A percentile compares a stretch with the other conserved stretches of the same genome.
Conservation (phyloP, 1,140 invertebrate genomes). For the Zaprionus davidi region DNA sequence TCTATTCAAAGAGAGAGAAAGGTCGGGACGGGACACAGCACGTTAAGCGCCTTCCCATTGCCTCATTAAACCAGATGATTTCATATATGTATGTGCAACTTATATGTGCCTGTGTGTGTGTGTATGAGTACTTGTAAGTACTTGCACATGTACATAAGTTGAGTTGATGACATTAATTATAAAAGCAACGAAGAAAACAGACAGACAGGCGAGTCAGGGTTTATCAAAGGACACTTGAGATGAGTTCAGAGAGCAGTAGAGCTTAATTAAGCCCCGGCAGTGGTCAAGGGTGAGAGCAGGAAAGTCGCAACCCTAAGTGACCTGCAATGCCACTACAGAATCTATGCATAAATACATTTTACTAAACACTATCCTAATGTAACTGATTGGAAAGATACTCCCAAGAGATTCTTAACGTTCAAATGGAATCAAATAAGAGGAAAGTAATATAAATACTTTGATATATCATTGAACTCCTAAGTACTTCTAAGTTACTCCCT, state of each 20-base stretch:
- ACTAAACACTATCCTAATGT: background rate
- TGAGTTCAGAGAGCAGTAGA: background rate
- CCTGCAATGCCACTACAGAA: background rate
- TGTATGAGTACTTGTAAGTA: conserved; percentile 25
- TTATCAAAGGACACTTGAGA: conserved; percentile 36
- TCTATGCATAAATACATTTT: background rate
- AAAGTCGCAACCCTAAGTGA: background rate
- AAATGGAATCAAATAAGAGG: no score
- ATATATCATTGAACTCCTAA: no score
- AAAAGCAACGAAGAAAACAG: conserved; percentile 24
- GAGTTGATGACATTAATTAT: conserved; percentile 40
- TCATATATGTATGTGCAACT: conserved; percentile 11
- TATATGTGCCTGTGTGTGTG: background rate
- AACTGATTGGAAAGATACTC: background rate
- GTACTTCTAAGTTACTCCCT: background rate
- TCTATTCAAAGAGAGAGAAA: conserved; percentile 35
- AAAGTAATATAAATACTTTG: no score
- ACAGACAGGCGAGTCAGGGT: conserved; percentile 14
- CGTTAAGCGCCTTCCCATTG: conserved; percentile 35
- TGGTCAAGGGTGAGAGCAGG: conserved; percentile 1
- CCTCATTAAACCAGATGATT: conserved; percentile 39
- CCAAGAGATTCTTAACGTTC: no score
- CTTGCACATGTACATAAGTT: conserved; percentile 37
- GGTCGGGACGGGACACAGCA: background rate
- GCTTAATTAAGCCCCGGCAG: conserved; percentile 24